phyloP scores from a whole-genome alignment of 2,888 invertebrate species.

The Stramonita haemastoma region DNA sequence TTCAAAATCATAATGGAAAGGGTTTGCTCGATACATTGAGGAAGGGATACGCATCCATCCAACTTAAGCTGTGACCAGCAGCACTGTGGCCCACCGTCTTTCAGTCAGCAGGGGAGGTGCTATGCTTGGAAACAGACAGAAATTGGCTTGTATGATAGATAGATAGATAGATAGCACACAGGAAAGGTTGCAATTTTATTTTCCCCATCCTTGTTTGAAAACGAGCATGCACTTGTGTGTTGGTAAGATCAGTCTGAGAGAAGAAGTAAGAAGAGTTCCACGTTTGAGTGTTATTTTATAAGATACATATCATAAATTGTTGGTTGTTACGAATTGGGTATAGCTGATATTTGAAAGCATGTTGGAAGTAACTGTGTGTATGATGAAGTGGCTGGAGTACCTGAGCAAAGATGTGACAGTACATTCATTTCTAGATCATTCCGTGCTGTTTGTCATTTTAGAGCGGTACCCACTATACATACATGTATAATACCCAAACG shows the following conservation, averaged over 20 bases:
- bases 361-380: not conserved
- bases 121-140: not conserved
- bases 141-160: conserved; percentile 17
- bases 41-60: not conserved
- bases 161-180: too few species aligned
- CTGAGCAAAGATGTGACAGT: not conserved
- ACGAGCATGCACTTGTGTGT: not conserved
- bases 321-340: not conserved
- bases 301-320: not conserved
- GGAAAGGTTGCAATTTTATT: not conserved
- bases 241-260: not conserved
- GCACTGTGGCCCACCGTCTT: conserved; percentile 33
- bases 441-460: not conserved
- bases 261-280: not conserved
- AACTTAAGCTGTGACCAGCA: conserved; percentile 1
- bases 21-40: not conserved
- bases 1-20: too few species aligned
- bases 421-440: not conserved
- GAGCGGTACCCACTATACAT: not conserved
- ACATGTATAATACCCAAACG: not conserved
- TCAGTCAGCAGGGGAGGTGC: conserved; percentile 39
- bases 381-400: too few species aligned
- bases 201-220: not conserved
- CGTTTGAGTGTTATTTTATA: not conserved
- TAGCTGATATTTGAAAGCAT: too few species aligned